Conservation (phyloP, 1,140 invertebrate species). For the Apis laboriosa region DNA sequence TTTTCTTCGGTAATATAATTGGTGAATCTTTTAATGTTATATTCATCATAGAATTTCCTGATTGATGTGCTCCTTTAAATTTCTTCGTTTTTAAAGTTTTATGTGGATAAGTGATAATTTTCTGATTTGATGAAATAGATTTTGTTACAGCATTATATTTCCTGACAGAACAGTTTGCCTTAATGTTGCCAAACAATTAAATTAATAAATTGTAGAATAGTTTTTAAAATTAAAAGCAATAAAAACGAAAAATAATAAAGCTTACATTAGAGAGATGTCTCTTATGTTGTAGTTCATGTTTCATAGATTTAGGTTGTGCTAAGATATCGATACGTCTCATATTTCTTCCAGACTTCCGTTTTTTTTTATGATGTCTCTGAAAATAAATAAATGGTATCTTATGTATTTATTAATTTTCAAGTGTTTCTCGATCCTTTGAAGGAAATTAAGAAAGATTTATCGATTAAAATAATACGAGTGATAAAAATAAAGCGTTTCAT, state of each 20-base stretch:
- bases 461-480: too few relatives aligned
- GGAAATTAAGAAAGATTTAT: background rate
- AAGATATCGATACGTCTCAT: constrained; percentile 30
- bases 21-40: background rate
- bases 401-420: background rate
- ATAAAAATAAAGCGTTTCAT: background rate
- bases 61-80: background rate
- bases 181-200: background rate
- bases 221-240: background rate
- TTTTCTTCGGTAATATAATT: constrained; percentile 16
- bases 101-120: background rate
- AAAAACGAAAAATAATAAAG: background rate
- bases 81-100: constrained; percentile 5
- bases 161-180: background rate
- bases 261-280: background rate
- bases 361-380: background rate
- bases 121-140: background rate
- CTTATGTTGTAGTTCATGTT: background rate
- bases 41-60: background rate
- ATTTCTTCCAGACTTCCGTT: background rate
- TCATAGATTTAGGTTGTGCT: constrained; percentile 10
- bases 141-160: background rate
- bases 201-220: background rate
- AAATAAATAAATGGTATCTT: background rate
- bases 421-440: too few relatives aligned